A percentile compares a stretch with the other conserved stretches of the same genome.
Evolutionary conservation across 2,888 invertebrate species (phyloP).

Genomic region (Alentia gelatinosa): DNA sequence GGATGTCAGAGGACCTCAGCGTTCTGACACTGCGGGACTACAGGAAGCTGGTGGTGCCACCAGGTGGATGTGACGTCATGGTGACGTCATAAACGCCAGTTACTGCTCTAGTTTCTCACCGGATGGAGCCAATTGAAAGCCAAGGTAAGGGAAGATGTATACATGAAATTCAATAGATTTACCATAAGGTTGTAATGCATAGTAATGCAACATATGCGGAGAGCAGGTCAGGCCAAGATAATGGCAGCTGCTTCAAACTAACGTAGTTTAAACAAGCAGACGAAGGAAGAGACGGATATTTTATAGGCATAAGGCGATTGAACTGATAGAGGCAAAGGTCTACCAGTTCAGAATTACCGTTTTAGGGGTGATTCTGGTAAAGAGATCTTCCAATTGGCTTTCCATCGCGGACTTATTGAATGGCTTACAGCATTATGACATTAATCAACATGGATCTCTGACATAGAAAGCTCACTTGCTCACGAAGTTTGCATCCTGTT

Average conservation of each 20-base stretch:
- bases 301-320: too few relatives aligned
- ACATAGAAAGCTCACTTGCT: neutral
- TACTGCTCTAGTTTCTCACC: neutral
- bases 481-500: neutral
- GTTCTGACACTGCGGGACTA: neutral
- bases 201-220: too few relatives aligned
- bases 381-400: conserved; percentile 2
- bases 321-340: too few relatives aligned
- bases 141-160: too few relatives aligned
- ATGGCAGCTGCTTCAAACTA: too few relatives aligned
- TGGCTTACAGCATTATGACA: conserved; percentile 14
- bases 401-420: neutral
- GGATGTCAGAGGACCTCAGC: neutral
- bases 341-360: too few relatives aligned
- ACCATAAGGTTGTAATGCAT: too few relatives aligned
- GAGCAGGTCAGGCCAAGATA: too few relatives aligned
- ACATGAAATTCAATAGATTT: neutral
- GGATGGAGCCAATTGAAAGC: neutral
- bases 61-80: neutral
- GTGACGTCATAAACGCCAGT: neutral
- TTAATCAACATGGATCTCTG: neutral
- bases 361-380: too few relatives aligned
- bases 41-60: neutral
- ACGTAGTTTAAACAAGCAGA: too few relatives aligned
- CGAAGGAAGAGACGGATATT: too few relatives aligned